Evolutionary conservation across 2,113 vertebrate species (phyloP).

Genomic region (Lynx canadensis): DNA sequence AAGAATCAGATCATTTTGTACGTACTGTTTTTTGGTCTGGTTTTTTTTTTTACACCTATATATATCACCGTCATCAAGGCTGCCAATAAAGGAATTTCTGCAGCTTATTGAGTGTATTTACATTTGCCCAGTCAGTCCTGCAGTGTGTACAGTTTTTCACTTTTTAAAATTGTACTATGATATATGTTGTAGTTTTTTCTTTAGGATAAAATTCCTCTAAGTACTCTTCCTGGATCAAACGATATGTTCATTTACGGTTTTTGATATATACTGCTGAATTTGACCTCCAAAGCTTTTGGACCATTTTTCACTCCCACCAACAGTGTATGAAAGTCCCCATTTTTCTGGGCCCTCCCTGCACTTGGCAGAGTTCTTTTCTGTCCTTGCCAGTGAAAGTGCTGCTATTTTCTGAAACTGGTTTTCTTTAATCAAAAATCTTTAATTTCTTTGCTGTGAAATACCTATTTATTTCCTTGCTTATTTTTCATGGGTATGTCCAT

Average conservation of each 20-base stretch:
- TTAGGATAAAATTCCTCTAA: not conserved
- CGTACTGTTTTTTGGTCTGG: not conserved
- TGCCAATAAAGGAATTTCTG: not conserved
- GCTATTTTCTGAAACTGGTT: not conserved
- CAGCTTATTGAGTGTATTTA: not conserved
- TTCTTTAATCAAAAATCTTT: not conserved
- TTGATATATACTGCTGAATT: not conserved
- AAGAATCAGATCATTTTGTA: not conserved
- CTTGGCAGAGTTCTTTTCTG: not conserved
- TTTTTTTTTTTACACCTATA: constrained; percentile 33
- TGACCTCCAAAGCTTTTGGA: not conserved
- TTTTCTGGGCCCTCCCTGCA: not conserved
- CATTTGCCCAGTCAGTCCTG: not conserved
- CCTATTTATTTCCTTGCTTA: not conserved
- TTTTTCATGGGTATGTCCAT: not conserved
- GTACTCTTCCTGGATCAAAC: not conserved
- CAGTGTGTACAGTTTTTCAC: not conserved
- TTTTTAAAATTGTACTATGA: not conserved
- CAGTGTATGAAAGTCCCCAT: not conserved
- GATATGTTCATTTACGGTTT: not conserved
- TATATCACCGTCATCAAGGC: not conserved
- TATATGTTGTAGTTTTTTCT: not conserved
- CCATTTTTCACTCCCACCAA: not conserved
- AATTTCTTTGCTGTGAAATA: not conserved
- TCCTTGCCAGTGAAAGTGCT: not conserved